These are phyloP conservation scores for Mythimna lalbum DNA, from an alignment of 2,888 invertebrate genomes.

Conservation along the genomic window DNA sequence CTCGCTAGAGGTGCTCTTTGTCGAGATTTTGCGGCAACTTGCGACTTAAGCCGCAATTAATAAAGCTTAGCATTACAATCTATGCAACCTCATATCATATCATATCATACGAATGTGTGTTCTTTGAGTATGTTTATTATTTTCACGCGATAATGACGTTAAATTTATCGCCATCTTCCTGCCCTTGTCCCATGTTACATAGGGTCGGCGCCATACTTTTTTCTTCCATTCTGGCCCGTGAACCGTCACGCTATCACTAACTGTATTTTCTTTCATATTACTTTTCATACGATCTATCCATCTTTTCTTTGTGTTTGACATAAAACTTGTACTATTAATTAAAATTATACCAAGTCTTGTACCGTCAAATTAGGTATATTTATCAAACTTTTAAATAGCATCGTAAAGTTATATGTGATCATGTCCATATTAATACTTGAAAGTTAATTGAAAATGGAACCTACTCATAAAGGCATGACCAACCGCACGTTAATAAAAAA, in stretches of 20 bases:
- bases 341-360: neutral
- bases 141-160: neutral
- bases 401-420: slow-evolving; percentile 14
- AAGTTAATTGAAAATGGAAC: slow-evolving; percentile 6
- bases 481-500: slow-evolving; percentile 20
- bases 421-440: slow-evolving; percentile 6
- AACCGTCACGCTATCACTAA: too few species aligned
- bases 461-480: neutral
- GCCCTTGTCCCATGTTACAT: too few species aligned
- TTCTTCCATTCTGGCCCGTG: too few species aligned
- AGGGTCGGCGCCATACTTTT: too few species aligned
- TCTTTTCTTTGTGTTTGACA: too few species aligned
- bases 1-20: slow-evolving; percentile 76
- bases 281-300: too few species aligned
- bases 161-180: neutral
- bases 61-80: slow-evolving; percentile 71
- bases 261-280: too few species aligned
- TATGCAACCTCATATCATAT: slow-evolving; percentile 61
- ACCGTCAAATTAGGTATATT: neutral
- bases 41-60: slow-evolving; percentile 70
- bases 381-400: neutral
- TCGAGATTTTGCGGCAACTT: slow-evolving; percentile 61
- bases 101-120: slow-evolving; percentile 8
- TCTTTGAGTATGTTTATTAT: slow-evolving; percentile 1
- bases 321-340: neutral